A percentile compares a stretch with the other conserved stretches of the same genome.
These are phyloP conservation scores for Cynodonichthys magdalenae DNA, from an alignment of 2,797 vertebrate species.

Conservation along the genomic window DNA sequence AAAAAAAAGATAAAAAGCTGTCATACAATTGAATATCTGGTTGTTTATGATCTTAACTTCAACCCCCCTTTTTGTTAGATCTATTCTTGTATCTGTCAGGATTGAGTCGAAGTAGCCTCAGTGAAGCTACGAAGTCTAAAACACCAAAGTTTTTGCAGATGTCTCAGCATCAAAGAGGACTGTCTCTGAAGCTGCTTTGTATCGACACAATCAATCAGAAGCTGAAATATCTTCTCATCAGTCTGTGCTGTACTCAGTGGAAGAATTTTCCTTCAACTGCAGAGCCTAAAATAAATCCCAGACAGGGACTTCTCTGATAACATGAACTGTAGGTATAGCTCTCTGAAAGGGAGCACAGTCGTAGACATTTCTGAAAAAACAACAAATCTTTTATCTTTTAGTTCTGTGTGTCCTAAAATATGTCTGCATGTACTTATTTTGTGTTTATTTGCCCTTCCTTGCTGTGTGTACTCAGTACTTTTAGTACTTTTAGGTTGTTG, in stretches of 20 bases:
- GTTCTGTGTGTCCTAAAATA: too few relatives aligned
- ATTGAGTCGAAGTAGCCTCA: constrained; percentile 4
- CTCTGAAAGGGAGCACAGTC: constrained; percentile 33
- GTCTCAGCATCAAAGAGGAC: neutral
- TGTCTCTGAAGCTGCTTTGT: neutral
- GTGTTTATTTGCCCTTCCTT: too few relatives aligned
- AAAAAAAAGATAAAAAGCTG: neutral
- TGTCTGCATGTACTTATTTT: too few relatives aligned
- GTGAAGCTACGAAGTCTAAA: neutral
- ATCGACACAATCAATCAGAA: neutral
- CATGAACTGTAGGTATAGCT: constrained; percentile 30
- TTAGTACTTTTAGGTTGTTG: too few relatives aligned
- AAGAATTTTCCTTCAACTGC: constrained; percentile 17
- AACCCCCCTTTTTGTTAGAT: neutral
- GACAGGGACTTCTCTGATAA: constrained; percentile 24
- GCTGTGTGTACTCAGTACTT: too few relatives aligned
- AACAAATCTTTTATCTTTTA: neutral
- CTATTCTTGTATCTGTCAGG: constrained; percentile 26
- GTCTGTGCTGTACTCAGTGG: neutral
- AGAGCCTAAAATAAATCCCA: constrained; percentile 39
- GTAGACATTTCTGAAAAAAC: neutral
- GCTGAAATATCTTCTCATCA: neutral
- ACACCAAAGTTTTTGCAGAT: constrained; percentile 1
- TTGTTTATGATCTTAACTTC: constrained; percentile 23
- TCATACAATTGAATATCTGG: constrained; percentile 1